phyloP scores from a whole-genome alignment of 2,113 vertebrate species.

The Thalassarche chlororhynchos region DNA sequence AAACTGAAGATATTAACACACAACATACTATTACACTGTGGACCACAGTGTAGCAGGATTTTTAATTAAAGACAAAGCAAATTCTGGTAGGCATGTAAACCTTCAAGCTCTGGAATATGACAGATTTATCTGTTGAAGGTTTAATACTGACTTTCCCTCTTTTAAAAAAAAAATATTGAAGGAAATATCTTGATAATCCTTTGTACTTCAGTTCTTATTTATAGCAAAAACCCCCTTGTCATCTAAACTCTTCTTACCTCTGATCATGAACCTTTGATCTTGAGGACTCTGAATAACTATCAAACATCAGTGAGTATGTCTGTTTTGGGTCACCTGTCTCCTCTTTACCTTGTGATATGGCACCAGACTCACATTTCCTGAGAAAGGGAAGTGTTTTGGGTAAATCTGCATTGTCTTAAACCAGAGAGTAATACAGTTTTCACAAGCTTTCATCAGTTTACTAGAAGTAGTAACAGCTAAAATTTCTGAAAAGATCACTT shows the following conservation, averaged over 20 bases:
- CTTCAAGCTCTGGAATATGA: neutral
- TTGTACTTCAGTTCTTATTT: neutral
- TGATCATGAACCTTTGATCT: constrained; percentile 80
- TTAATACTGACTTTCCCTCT: neutral
- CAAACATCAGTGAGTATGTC: constrained; percentile 70
- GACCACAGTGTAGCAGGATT: neutral
- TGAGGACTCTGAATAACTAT: constrained; percentile 81
- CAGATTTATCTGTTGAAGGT: neutral
- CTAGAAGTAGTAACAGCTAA: neutral
- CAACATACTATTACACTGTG: neutral
- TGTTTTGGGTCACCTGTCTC: constrained; percentile 64
- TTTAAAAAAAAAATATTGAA: neutral
- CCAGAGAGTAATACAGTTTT: neutral
- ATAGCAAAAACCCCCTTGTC: neutral
- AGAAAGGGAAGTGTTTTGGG: neutral
- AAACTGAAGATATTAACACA: neutral
- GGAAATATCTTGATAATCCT: neutral
- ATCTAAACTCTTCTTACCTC: constrained; percentile 75
- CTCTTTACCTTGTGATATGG: constrained; percentile 61
- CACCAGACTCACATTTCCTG: constrained; percentile 76
- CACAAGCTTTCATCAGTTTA: neutral
- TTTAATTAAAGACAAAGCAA: neutral
- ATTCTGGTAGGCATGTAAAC: neutral
- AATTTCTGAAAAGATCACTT: neutral
- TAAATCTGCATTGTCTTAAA: neutral